Percentiles rank a stretch among this genome's conserved stretches.
phyloP scores from a whole-genome alignment of 2,888 invertebrate species.

The Zelleria hepariella region DNA sequence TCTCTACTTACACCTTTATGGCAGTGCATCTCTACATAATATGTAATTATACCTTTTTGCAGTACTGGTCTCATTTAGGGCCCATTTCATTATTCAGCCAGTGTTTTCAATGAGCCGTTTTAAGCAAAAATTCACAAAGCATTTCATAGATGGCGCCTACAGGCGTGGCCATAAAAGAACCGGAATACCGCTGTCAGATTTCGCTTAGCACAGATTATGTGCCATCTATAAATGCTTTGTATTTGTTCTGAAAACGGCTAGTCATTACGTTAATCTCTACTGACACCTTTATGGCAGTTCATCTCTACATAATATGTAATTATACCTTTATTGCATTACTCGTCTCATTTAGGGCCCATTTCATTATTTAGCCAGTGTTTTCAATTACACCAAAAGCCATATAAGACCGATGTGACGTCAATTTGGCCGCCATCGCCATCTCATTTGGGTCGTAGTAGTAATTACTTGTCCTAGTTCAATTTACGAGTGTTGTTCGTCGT shows the following conservation, averaged over 20 bases:
- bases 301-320: neutral
- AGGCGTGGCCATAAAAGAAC: too few relatives aligned
- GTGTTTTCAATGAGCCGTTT: constrained; percentile 16
- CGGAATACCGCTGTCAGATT: too few relatives aligned
- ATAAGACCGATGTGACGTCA: constrained; percentile 16
- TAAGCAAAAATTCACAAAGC: too few relatives aligned
- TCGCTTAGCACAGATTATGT: too few relatives aligned
- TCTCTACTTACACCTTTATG: too few relatives aligned
- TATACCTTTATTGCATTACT: neutral
- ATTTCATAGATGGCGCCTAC: too few relatives aligned
- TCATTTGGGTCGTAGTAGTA: constrained; percentile 7
- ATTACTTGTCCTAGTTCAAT: constrained; percentile 18
- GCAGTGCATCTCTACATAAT: too few relatives aligned
- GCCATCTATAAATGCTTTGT: too few relatives aligned
- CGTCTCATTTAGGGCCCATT: neutral
- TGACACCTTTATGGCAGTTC: too few relatives aligned
- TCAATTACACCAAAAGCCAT: constrained; percentile 18
- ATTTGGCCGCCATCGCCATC: constrained; percentile 6
- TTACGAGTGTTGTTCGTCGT: constrained; percentile 13
- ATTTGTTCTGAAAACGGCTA: too few relatives aligned
- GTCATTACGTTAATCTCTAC: too few relatives aligned
- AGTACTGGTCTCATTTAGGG: neutral
- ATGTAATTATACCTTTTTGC: neutral
- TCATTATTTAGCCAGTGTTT: neutral
- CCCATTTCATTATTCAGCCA: neutral